Percentiles rank a stretch among this genome's conserved stretches.
Evolutionary conservation across 2,888 invertebrate species (phyloP).

Genomic region (Malthinus seriepunctatus): DNA sequence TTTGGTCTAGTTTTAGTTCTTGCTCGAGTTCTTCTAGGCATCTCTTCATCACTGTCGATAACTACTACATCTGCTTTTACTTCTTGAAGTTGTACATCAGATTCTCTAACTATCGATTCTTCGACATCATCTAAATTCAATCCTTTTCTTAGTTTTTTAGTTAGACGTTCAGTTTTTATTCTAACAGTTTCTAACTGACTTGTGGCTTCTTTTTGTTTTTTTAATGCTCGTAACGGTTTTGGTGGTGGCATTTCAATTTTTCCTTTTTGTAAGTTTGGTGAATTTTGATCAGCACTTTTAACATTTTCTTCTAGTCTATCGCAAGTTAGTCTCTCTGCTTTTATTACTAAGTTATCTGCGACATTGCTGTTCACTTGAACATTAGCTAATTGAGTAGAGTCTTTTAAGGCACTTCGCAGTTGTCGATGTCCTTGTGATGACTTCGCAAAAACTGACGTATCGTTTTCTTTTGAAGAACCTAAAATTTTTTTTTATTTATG

Average conservation of each 20-base stretch:
- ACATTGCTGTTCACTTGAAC: background rate
- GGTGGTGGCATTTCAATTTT: background rate
- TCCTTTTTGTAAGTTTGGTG: background rate
- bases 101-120: slow-evolving; percentile 21
- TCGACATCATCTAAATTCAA: no score
- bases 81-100: slow-evolving; percentile 42
- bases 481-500: background rate
- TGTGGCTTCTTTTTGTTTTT: background rate
- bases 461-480: background rate
- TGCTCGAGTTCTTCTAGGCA: slow-evolving; percentile 19
- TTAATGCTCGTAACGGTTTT: background rate
- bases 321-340: background rate
- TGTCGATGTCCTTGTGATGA: background rate
- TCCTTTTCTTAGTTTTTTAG: no score
- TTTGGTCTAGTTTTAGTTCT: slow-evolving; percentile 18
- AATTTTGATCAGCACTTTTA: no score
- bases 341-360: background rate
- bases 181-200: background rate
- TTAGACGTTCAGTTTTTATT: background rate
- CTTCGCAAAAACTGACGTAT: background rate
- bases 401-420: background rate
- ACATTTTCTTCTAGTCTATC: background rate
- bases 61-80: slow-evolving; percentile 35
- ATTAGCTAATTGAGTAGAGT: background rate
- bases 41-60: slow-evolving; percentile 36